A percentile compares a stretch with the other conserved stretches of the same genome.
phyloP scores from a whole-genome alignment of 2,888 invertebrate species.

The Cryptocephalus moraei region DNA sequence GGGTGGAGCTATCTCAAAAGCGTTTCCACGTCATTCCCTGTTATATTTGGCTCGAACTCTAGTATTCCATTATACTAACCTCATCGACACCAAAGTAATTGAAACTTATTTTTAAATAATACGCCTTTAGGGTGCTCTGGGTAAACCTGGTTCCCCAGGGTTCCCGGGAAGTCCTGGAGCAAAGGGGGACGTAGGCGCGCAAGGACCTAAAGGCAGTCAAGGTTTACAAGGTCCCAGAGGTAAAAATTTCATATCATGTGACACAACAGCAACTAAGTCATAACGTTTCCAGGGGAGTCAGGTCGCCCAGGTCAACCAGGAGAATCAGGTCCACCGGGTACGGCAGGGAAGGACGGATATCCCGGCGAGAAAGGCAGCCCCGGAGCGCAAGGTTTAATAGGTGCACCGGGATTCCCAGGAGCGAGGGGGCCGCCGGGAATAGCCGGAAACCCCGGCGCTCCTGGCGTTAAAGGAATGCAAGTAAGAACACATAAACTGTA shows the following conservation, averaged over 20 bases:
- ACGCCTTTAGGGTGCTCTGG: slow-evolving; percentile 65
- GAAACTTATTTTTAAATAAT: slow-evolving; percentile 12
- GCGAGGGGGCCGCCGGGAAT: slow-evolving; percentile 67
- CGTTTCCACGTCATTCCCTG: no score
- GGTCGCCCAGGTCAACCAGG: slow-evolving; percentile 70
- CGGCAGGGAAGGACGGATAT: slow-evolving; percentile 70
- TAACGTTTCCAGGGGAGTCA: slow-evolving; percentile 41
- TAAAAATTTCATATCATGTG: slow-evolving; percentile 1
- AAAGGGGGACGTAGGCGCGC: slow-evolving; percentile 68
- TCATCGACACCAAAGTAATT: no score
- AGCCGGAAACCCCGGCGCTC: slow-evolving; percentile 60
- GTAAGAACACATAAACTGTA: slow-evolving; percentile 37
- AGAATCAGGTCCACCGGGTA: slow-evolving; percentile 63
- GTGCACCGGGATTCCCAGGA: slow-evolving; percentile 76
- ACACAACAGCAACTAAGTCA: no score
- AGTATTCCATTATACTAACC: no score
- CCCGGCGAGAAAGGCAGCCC: slow-evolving; percentile 70
- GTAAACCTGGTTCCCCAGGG: slow-evolving; percentile 77
- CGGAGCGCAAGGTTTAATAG: slow-evolving; percentile 61
- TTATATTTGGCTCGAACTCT: no score
- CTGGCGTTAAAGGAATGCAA: slow-evolving; percentile 66
- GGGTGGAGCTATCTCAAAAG: no score
- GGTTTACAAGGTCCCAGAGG: slow-evolving; percentile 72
- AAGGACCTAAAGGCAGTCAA: slow-evolving; percentile 71
- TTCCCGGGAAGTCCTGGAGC: slow-evolving; percentile 73